Base-by-base conservation (phyloP, 2,113 vertebrate genomes). In the Etheostoma spectabile region DNA sequence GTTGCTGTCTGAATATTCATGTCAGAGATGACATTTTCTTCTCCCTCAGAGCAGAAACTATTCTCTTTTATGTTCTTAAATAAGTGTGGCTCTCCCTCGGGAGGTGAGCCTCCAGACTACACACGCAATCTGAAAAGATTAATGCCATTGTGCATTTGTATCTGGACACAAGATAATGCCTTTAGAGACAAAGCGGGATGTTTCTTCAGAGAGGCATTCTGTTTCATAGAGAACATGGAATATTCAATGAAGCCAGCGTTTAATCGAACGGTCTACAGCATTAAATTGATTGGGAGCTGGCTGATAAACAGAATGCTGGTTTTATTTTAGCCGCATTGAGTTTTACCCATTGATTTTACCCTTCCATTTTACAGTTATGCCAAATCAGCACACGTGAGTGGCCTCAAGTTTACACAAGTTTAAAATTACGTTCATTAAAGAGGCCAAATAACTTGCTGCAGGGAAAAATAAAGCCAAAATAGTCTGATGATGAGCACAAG, bases 31-130 rank as follows among this genome's bases (percentile, higher is more conserved):
- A 48, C 55, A 80, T 70, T 88, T 59, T 70, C 59, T 16, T 59
- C 68, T 73, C 59, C 51, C 51, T 74, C 19, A 8, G 79, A 89
- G 79, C 64, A 71, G 19, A 45, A 75, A 66, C 62, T 53, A 64
- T 57, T 57, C 68, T 79, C 69, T 67, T 79, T 88, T 84, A 46
- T 87, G 77, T 62, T 79, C 53, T 84, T 66, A 79, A 71, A 80
- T 74, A 70, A 79, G 71, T 80, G 74, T 62, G 38, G 12, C 6
- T 77, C 48, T 82, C 77, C 74, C 64, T 55, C 1, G 13, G 66
- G 81, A 74, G 45, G 24, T 15, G 63, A 61, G 82, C 65, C 75
- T 62, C 22, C 24, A 66, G 83, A 83, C 83, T 60, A 60, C 85
- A 71, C 33, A 67, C 48, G 22, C 48, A 86, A 66, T 70, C 77